phyloP scores from a whole-genome alignment of 1,140 invertebrate genomes.

The Ceratosolen solmsi region DNA sequence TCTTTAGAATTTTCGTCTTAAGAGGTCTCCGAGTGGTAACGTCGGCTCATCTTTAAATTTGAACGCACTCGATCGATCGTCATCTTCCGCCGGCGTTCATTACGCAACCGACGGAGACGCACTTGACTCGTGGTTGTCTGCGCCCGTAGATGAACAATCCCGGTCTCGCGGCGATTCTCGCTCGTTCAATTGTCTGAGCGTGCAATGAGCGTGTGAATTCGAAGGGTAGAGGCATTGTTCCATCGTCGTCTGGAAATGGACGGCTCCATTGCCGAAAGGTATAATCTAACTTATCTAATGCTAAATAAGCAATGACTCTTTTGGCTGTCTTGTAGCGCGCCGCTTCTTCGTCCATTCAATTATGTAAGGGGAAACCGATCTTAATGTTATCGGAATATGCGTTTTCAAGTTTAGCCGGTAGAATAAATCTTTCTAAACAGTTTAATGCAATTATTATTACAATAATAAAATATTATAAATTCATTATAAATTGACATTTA shows the following conservation, averaged over 20 bases:
- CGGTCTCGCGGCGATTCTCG: not conserved
- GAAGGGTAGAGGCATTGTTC: not conserved
- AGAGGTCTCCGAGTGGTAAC: not conserved
- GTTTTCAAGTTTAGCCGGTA: too few relatives aligned
- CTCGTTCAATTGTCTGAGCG: constrained; percentile 7
- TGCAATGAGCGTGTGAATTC: constrained; percentile 21
- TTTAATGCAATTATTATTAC: too few relatives aligned
- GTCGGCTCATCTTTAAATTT: not conserved
- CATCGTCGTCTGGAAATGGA: too few relatives aligned
- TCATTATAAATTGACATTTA: too few relatives aligned
- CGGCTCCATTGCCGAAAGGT: not conserved
- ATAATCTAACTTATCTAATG: not conserved
- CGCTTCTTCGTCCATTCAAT: not conserved
- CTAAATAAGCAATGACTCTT: not conserved
- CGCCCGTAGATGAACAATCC: constrained; percentile 28
- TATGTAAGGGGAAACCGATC: constrained; percentile 4
- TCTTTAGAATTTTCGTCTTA: too few relatives aligned
- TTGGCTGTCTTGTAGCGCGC: not conserved
- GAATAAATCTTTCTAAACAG: too few relatives aligned
- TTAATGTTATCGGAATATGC: too few relatives aligned
- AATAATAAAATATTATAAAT: too few relatives aligned
- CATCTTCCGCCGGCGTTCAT: not conserved
- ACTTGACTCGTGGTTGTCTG: not conserved
- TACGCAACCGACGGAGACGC: too few relatives aligned
- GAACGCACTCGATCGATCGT: constrained; percentile 19